Evolutionary conservation across 2,797 vertebrate genomes (phyloP).

Genomic region (Gallinago solitaria): DNA sequence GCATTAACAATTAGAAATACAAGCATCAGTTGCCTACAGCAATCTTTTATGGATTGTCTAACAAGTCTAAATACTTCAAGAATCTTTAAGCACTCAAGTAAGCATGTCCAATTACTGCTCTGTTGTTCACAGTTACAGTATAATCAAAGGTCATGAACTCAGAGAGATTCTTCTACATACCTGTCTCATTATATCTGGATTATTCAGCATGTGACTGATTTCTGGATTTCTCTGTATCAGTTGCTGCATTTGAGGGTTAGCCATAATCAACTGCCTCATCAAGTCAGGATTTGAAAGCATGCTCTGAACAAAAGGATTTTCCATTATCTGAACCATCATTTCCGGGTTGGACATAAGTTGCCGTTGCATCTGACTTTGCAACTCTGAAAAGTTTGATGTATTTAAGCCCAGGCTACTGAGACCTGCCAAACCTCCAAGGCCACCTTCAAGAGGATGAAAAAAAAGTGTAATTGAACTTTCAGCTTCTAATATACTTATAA

Average conservation of each 20-base stretch:
- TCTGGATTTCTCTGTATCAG: conserved; percentile 88
- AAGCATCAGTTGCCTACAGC: neutral
- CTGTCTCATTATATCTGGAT: conserved; percentile 86
- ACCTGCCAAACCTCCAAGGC: conserved; percentile 80
- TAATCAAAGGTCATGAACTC: neutral
- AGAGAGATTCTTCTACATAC: conserved; percentile 68
- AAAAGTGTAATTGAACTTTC: neutral
- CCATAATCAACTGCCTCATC: conserved; percentile 86
- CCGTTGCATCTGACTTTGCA: conserved; percentile 86
- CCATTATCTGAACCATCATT: conserved; percentile 86
- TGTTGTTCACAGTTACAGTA: neutral
- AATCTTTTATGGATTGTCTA: neutral
- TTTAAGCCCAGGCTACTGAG: conserved; percentile 82
- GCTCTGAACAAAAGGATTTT: conserved; percentile 86
- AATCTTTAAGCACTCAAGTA: neutral
- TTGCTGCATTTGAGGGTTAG: conserved; percentile 88
- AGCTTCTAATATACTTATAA: neutral
- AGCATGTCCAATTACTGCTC: neutral
- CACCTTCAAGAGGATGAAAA: conserved; percentile 69
- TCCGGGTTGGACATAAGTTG: conserved; percentile 88
- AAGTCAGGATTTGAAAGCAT: conserved; percentile 86
- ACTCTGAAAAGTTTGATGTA: conserved; percentile 81
- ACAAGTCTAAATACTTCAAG: neutral
- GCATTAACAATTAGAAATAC: neutral
- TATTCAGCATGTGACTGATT: conserved; percentile 86